phyloP scores from a whole-genome alignment of 2,888 invertebrate species.

The Serrognathus titanus region DNA sequence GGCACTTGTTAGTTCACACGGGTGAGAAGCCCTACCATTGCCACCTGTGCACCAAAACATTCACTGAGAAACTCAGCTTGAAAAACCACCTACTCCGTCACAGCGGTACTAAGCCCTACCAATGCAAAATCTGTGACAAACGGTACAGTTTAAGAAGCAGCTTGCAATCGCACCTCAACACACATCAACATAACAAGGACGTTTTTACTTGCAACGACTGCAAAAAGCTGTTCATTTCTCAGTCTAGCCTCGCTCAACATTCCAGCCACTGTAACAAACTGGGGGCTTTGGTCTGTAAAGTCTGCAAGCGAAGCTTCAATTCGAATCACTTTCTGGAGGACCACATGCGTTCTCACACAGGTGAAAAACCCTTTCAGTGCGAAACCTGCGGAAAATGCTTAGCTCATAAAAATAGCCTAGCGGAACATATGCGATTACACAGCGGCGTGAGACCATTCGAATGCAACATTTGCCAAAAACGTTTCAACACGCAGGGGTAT shows the following conservation, averaged over 20 bases:
- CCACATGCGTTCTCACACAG: slow-evolving; percentile 43
- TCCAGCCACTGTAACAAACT: background rate
- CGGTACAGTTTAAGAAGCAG: background rate
- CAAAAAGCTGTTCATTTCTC: background rate
- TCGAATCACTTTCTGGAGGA: background rate
- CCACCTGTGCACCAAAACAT: slow-evolving; percentile 8
- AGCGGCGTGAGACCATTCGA: slow-evolving; percentile 53
- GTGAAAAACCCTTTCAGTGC: slow-evolving; percentile 45
- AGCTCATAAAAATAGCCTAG: slow-evolving; percentile 42
- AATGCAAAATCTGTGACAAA: slow-evolving; percentile 9
- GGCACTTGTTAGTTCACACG: slow-evolving; percentile 4
- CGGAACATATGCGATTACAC: slow-evolving; percentile 55
- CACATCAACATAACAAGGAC: background rate
- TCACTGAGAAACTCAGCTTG: background rate
- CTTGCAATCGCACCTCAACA: slow-evolving; percentile 5
- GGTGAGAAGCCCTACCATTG: slow-evolving; percentile 1
- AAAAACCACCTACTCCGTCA: slow-evolving; percentile 11
- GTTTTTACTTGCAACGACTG: background rate
- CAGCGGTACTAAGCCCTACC: slow-evolving; percentile 8
- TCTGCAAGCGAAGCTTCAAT: background rate
- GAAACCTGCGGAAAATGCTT: slow-evolving; percentile 42
- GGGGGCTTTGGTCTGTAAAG: background rate
- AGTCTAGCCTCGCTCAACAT: background rate
- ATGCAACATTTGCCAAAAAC: slow-evolving; percentile 54
- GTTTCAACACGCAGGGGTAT: slow-evolving; percentile 54